Percentiles rank a stretch among this genome's conserved stretches.
Conservation (phyloP, 2,113 vertebrate species). For the Lipophrys pholis region DNA sequence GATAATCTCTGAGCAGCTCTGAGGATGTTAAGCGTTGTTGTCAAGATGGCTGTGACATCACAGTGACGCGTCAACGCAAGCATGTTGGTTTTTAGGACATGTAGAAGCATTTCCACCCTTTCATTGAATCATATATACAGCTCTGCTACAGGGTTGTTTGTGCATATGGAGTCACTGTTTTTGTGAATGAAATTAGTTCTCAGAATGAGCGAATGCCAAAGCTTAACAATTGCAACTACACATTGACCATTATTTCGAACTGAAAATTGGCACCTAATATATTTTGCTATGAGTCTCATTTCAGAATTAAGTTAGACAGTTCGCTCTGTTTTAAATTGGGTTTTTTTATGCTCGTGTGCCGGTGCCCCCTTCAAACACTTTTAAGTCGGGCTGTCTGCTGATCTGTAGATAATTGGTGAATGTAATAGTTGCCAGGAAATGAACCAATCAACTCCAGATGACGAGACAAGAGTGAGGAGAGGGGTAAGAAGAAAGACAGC, state of each 20-base stretch:
- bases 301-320: slow-evolving; percentile 83
- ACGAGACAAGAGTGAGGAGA: slow-evolving; percentile 59
- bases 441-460: slow-evolving; percentile 95
- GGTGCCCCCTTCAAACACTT: slow-evolving; percentile 80
- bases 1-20: no score
- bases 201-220: no score
- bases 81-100: no score
- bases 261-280: slow-evolving; percentile 19
- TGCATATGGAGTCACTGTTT: no score
- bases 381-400: slow-evolving; percentile 89
- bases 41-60: no score
- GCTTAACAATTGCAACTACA: no score
- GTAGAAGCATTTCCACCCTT: no score
- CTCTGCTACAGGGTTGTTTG: no score
- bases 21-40: no score
- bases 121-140: no score
- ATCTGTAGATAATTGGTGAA: slow-evolving; percentile 92
- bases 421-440: slow-evolving; percentile 92
- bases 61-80: no score
- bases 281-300: slow-evolving; percentile 72
- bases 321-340: slow-evolving; percentile 4
- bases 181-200: no score
- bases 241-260: neutral
- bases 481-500: slow-evolving; percentile 15
- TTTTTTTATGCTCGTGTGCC: slow-evolving; percentile 27